Evolutionary conservation across 2,888 invertebrate genomes (phyloP).

Genomic region (Drosophila prostipennis): DNA sequence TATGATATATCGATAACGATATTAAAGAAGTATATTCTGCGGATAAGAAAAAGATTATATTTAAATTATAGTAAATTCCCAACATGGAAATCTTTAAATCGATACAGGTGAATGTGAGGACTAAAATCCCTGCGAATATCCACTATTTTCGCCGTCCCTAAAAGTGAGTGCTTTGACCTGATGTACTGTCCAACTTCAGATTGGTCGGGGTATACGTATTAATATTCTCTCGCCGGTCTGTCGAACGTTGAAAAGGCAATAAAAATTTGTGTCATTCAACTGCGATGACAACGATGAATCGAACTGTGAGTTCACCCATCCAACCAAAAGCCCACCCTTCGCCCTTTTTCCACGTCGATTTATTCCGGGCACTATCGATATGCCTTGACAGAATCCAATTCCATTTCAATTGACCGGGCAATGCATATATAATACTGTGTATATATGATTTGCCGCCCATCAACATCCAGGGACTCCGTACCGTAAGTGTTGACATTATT

Average conservation of each 20-base stretch:
- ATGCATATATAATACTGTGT: slow-evolving; percentile 76
- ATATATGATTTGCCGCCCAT: slow-evolving; percentile 71
- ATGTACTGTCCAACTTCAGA: slow-evolving; percentile 15
- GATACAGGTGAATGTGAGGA: no score
- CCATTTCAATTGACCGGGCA: slow-evolving; percentile 78
- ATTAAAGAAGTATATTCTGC: background rate
- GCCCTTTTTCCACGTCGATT: slow-evolving; percentile 23
- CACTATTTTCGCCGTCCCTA: background rate
- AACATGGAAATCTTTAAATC: no score
- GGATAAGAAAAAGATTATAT: no score
- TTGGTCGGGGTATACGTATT: slow-evolving; percentile 9
- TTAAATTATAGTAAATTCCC: no score
- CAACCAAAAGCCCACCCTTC: slow-evolving; percentile 1
- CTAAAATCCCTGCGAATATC: no score
- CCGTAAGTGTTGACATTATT: slow-evolving; percentile 77
- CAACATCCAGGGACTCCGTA: slow-evolving; percentile 25
- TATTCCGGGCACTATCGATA: slow-evolving; percentile 39
- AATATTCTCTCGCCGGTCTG: slow-evolving; percentile 25
- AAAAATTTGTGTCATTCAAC: slow-evolving; percentile 78
- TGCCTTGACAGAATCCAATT: slow-evolving; percentile 76
- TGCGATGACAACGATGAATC: slow-evolving; percentile 47
- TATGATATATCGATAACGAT: background rate
- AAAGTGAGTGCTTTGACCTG: slow-evolving; percentile 31
- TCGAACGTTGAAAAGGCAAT: slow-evolving; percentile 68
- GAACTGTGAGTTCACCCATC: background rate